Conservation (phyloP, 2,888 invertebrate species). For the Tridacna gigas region DNA sequence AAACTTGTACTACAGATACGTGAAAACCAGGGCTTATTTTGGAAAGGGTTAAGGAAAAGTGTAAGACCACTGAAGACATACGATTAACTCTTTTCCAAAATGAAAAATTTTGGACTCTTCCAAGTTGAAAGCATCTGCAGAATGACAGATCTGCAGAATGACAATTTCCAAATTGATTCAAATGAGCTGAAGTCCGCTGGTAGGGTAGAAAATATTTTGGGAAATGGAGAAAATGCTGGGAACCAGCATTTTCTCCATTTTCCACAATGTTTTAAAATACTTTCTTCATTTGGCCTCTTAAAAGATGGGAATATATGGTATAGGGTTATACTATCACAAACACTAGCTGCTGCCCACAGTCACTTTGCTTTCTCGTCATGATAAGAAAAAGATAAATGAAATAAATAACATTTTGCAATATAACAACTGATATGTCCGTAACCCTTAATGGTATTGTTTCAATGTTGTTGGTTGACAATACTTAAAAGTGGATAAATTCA, state of each 20-base stretch:
- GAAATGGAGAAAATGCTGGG: neutral
- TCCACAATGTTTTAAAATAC: neutral
- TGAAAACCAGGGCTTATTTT: no score
- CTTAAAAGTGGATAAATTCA: neutral
- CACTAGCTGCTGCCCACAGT: neutral
- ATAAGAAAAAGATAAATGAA: constrained; percentile 17
- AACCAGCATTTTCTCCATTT: neutral
- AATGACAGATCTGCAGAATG: no score
- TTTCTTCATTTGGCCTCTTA: no score
- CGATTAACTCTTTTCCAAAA: neutral
- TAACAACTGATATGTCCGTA: constrained; percentile 18
- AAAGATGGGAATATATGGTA: no score
- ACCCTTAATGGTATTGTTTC: neutral
- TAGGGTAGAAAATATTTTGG: neutral
- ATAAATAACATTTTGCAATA: constrained; percentile 16
- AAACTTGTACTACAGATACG: no score
- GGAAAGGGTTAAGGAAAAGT: no score
- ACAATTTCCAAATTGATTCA: neutral
- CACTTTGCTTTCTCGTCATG: constrained; percentile 4
- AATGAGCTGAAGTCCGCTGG: neutral
- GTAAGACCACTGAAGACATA: neutral
- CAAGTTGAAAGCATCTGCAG: neutral
- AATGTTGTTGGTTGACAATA: neutral
- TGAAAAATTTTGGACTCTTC: neutral
- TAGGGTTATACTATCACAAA: no score